phyloP scores from a whole-genome alignment of 2,797 vertebrate species.

The Apogon talboti region DNA sequence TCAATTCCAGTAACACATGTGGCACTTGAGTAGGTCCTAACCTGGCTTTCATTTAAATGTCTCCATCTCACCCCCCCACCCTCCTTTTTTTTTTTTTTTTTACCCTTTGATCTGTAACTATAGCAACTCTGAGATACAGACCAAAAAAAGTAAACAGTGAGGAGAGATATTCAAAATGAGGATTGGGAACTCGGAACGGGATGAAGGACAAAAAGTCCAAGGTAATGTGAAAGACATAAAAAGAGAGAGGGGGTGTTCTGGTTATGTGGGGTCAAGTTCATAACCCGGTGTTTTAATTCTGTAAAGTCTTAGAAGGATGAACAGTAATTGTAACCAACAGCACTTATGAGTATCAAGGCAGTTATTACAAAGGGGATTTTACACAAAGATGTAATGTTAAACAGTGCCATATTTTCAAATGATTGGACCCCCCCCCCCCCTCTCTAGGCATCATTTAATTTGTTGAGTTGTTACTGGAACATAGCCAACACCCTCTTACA shows the following conservation, averaged over 20 bases:
- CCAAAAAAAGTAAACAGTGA: constrained; percentile 15
- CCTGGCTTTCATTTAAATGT: constrained; percentile 67
- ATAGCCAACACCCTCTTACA: constrained; percentile 18
- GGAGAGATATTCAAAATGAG: constrained; percentile 6
- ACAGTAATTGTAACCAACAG: constrained; percentile 8
- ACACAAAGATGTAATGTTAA: constrained; percentile 7
- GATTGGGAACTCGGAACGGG: background rate
- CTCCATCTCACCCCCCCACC: too few species aligned
- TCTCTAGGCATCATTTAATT: constrained; percentile 11
- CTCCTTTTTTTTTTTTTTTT: too few species aligned
- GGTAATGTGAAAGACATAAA: too few species aligned
- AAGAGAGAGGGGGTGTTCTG: background rate
- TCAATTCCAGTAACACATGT: constrained; percentile 11
- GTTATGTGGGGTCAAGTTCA: background rate
- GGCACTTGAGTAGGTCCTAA: constrained; percentile 50
- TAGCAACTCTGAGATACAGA: constrained; percentile 64
- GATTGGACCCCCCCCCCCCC: background rate
- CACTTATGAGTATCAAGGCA: background rate
- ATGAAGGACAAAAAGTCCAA: background rate
- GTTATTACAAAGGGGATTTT: background rate
- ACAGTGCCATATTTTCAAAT: constrained; percentile 11
- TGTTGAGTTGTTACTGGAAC: constrained; percentile 27
- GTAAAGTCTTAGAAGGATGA: background rate
- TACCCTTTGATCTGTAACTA: constrained; percentile 67
- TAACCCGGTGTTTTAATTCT: background rate